phyloP scores from a whole-genome alignment of 2,888 invertebrate species.

The Venustoraphidia nigricollis region DNA sequence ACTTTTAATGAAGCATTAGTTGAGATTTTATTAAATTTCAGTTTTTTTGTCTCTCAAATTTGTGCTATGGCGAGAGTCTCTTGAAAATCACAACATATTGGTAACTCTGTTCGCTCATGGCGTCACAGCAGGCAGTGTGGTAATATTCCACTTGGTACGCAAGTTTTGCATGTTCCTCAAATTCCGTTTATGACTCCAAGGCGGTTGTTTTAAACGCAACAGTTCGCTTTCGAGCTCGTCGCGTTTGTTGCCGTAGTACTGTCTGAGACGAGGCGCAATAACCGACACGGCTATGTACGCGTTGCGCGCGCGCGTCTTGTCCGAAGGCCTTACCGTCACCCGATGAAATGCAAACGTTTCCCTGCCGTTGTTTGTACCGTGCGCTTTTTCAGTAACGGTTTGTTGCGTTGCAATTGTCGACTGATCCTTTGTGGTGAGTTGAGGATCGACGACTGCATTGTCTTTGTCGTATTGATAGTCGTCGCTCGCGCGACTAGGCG shows the following conservation, averaged over 20 bases:
- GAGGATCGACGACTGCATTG: neutral
- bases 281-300: slow-evolving; percentile 29
- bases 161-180: slow-evolving; percentile 22
- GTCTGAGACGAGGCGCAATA: slow-evolving; percentile 23
- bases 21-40: too few relatives aligned
- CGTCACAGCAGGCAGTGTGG: too few relatives aligned
- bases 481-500: too few relatives aligned
- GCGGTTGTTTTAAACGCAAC: slow-evolving; percentile 21
- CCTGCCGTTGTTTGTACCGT: neutral
- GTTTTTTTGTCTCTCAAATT: too few relatives aligned
- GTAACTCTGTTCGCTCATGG: too few relatives aligned
- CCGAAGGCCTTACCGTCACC: slow-evolving; percentile 25
- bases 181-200: slow-evolving; percentile 25
- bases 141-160: slow-evolving; percentile 21
- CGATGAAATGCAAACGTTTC: slow-evolving; percentile 25
- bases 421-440: neutral
- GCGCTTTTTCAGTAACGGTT: neutral
- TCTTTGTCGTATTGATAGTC: neutral
- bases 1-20: too few relatives aligned
- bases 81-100: too few relatives aligned
- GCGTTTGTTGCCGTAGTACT: slow-evolving; percentile 3
- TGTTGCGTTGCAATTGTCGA: neutral
- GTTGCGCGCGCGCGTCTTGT: slow-evolving; percentile 22
- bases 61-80: too few relatives aligned
- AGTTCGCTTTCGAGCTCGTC: slow-evolving; percentile 23